Conservation (phyloP, 2,113 vertebrate genomes). For the Peromyscus polionotus region DNA sequence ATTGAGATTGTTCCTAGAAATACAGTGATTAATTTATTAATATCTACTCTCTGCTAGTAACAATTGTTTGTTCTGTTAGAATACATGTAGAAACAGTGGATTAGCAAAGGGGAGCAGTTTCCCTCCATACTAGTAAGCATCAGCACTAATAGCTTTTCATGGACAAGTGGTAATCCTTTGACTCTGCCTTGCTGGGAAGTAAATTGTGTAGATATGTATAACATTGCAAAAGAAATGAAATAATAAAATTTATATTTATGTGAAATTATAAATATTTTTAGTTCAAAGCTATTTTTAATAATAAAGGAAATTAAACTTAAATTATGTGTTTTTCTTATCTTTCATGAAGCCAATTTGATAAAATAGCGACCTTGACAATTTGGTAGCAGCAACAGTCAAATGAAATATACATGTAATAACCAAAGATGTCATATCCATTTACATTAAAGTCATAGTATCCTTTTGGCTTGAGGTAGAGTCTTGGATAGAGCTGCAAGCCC, state of each 20-base stretch:
- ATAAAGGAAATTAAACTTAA: background rate
- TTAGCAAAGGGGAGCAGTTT: background rate
- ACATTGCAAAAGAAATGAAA: background rate
- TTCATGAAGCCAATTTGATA: background rate
- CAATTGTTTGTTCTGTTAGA: background rate
- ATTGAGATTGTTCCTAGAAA: background rate
- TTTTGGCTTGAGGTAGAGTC: background rate
- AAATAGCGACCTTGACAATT: slow-evolving; percentile 9
- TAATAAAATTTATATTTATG: slow-evolving; percentile 6
- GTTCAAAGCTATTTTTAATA: background rate
- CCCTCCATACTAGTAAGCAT: background rate
- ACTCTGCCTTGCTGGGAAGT: background rate
- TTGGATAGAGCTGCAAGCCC: background rate
- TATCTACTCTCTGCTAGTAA: background rate
- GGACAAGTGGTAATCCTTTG: background rate
- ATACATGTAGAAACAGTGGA: background rate
- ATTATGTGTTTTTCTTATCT: background rate
- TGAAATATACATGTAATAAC: slow-evolving; percentile 1
- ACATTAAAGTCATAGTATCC: background rate
- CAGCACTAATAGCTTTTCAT: background rate
- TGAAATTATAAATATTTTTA: background rate
- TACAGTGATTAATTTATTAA: background rate
- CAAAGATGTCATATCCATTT: slow-evolving; percentile 19
- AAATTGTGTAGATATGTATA: background rate
- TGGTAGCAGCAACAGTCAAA: background rate